phyloP scores from a whole-genome alignment of 2,113 vertebrate genomes.

The Cynocephalus volans region DNA sequence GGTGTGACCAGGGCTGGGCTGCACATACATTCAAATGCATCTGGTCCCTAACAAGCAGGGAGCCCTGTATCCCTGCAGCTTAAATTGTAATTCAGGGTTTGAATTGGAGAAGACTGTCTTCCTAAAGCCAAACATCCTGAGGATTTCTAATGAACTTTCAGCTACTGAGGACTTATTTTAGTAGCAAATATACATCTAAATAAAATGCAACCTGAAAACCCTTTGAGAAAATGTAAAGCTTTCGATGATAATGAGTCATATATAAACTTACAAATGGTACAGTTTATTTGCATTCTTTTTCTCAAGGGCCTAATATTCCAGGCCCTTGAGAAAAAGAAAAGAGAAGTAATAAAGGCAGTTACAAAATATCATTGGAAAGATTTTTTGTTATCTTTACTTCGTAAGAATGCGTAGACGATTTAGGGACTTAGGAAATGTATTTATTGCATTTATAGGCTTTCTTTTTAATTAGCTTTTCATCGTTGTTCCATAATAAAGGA shows the following conservation, averaged over 20 bases:
- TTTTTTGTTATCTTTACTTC: slow-evolving; percentile 53
- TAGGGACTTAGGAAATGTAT: not conserved
- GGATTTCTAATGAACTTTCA: no score
- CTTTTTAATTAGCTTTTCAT: not conserved
- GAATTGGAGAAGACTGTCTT: not conserved
- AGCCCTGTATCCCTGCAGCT: not conserved
- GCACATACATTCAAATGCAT: fast-evolving
- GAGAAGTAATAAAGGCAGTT: slow-evolving; percentile 64
- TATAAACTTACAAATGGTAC: slow-evolving; percentile 63
- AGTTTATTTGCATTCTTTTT: slow-evolving; percentile 66
- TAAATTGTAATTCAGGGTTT: not conserved
- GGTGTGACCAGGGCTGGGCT: not conserved
- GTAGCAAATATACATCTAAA: slow-evolving; percentile 21
- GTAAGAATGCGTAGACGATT: not conserved
- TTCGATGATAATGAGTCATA: not conserved
- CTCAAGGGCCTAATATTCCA: slow-evolving; percentile 76
- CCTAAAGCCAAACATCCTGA: no score
- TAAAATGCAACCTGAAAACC: slow-evolving; percentile 60
- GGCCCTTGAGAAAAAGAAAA: not conserved
- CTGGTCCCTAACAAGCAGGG: not conserved
- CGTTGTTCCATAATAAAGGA: not conserved
- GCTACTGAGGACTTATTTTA: no score
- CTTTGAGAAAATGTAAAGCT: slow-evolving; percentile 64
- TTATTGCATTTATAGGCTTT: not conserved
- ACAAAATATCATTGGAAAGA: not conserved